These are phyloP conservation scores for Heteromurus nitidus DNA, from an alignment of 2,888 invertebrate genomes.

Conservation along the genomic window DNA sequence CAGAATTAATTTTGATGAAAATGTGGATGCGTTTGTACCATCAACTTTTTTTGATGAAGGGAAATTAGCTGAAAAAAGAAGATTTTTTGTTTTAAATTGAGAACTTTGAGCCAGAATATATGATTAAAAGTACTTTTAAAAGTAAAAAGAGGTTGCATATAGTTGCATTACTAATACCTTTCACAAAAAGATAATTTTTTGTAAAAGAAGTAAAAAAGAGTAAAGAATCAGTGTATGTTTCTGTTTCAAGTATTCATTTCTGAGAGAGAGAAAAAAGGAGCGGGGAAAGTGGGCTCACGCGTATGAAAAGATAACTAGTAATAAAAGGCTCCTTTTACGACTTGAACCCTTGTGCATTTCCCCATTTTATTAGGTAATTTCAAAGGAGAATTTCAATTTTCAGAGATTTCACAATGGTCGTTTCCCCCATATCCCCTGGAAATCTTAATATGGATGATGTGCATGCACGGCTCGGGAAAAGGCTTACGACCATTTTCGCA, in stretches of 20 bases:
- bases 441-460: no score
- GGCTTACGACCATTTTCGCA: no score
- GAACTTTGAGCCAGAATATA: no score
- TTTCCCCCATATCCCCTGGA: slow-evolving; percentile 10
- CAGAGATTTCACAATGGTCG: slow-evolving; percentile 54
- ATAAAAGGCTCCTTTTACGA: slow-evolving; percentile 37
- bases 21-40: no score
- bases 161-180: not conserved
- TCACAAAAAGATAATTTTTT: not conserved
- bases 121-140: no score
- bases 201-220: slow-evolving; percentile 2
- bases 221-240: not conserved
- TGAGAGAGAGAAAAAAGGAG: not conserved
- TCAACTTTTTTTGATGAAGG: no score
- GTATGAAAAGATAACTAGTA: slow-evolving; percentile 45
- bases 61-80: no score
- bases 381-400: slow-evolving; percentile 54
- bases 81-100: no score
- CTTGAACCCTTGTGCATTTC: slow-evolving; percentile 56
- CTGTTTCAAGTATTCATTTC: not conserved
- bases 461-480: no score
- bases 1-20: no score
- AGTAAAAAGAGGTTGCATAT: not conserved
- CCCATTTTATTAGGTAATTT: slow-evolving; percentile 57
- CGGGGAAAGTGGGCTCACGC: slow-evolving; percentile 31